Evolutionary conservation across 2,888 invertebrate genomes (phyloP).

Genomic region (Agrotis ipsilon): DNA sequence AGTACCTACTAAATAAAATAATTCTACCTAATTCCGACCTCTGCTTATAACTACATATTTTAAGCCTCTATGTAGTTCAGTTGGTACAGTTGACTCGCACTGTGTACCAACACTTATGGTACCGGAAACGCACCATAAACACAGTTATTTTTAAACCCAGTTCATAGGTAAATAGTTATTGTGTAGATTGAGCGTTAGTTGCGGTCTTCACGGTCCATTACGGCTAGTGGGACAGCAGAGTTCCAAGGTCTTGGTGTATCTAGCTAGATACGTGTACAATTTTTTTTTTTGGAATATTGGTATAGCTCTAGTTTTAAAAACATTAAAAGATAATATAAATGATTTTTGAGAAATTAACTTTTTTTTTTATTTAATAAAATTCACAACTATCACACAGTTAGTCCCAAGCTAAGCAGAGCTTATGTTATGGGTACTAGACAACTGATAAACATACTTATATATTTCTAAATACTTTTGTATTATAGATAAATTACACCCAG

Average conservation of each 20-base stretch:
- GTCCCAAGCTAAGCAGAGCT: too few species aligned
- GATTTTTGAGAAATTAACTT: too few species aligned
- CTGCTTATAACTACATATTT: not conserved
- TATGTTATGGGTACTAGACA: too few species aligned
- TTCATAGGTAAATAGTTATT: slow-evolving; percentile 63
- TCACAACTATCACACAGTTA: too few species aligned
- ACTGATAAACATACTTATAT: too few species aligned
- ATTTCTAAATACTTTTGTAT: too few species aligned
- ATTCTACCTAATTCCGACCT: too few species aligned
- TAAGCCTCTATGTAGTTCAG: not conserved
- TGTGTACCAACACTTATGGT: slow-evolving; percentile 8
- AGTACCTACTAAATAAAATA: too few species aligned
- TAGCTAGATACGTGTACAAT: not conserved
- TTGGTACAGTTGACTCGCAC: not conserved
- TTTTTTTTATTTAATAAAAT: too few species aligned
- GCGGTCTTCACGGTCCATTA: slow-evolving; percentile 43
- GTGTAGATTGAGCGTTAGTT: slow-evolving; percentile 46
- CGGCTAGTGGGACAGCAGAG: slow-evolving; percentile 7
- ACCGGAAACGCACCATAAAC: slow-evolving; percentile 59
- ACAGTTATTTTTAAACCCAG: slow-evolving; percentile 58
- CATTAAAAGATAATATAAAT: too few species aligned
- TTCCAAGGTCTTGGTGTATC: slow-evolving; percentile 19
- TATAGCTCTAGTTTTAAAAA: too few species aligned
- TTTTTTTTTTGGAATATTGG: not conserved
- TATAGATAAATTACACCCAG: too few species aligned